Percentiles rank a stretch among this genome's conserved stretches.
Conservation (phyloP, 1,140 invertebrate species). For the Tetraneura akinire region DNA sequence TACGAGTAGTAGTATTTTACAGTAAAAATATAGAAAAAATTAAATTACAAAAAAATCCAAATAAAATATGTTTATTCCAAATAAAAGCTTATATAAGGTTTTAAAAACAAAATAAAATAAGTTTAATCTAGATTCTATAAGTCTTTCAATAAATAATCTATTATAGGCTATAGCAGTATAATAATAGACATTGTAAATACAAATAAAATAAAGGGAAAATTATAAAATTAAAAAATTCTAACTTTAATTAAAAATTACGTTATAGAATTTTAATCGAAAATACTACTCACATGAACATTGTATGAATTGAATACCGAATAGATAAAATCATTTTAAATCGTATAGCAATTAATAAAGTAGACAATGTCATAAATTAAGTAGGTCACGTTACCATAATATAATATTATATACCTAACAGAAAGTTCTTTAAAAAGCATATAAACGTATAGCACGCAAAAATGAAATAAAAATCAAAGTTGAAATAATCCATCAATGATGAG, state of each 20-base stretch:
- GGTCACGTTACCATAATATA: background rate
- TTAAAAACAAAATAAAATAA: too few relatives aligned
- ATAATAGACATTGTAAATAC: too few relatives aligned
- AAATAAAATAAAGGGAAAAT: background rate
- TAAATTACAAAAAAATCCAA: too few relatives aligned
- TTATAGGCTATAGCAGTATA: too few relatives aligned
- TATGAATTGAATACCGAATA: background rate
- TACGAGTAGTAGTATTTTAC: background rate
- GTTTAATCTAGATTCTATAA: too few relatives aligned
- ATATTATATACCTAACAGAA: background rate
- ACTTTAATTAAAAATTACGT: background rate
- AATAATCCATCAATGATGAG: background rate
- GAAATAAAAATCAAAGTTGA: background rate
- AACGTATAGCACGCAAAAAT: constrained; percentile 33
- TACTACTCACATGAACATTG: background rate
- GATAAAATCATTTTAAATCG: background rate
- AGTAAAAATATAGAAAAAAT: background rate
- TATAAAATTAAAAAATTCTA: background rate
- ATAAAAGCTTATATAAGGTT: too few relatives aligned
- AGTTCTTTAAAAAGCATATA: background rate
- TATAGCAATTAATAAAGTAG: constrained; percentile 19
- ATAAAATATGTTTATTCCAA: too few relatives aligned
- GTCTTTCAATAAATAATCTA: too few relatives aligned
- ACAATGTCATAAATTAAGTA: constrained; percentile 21
- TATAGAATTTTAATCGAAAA: background rate